Conservation (phyloP, 2,797 vertebrate genomes). For the Chiroxiphia lanceolata region DNA sequence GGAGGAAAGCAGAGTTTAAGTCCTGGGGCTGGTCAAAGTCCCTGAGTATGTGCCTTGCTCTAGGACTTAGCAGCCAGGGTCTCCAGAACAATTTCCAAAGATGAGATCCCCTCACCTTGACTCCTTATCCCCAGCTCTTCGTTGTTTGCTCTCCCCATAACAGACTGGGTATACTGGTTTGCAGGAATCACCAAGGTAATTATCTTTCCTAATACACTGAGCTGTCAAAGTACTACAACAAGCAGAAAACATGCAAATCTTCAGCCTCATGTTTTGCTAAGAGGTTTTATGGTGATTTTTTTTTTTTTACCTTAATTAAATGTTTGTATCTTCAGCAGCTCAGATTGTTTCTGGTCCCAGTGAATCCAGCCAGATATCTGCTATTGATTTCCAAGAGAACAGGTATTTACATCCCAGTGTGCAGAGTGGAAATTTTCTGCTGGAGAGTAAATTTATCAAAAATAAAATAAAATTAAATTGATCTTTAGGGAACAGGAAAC, state of each 20-base stretch:
- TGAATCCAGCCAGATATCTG: not conserved
- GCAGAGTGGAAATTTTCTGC: not conserved
- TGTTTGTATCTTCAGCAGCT: not conserved
- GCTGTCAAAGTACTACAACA: not conserved
- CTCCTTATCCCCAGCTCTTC: not conserved
- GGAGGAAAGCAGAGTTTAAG: not conserved
- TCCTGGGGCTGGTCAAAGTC: not conserved
- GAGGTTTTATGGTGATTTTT: not conserved
- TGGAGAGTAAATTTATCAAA: not conserved
- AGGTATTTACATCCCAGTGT: not conserved
- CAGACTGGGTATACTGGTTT: not conserved
- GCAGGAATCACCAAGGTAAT: not conserved
- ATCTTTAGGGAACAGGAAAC: not conserved
- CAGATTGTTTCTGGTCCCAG: not conserved
- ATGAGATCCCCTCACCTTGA: fast-evolving
- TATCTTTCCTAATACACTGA: not conserved
- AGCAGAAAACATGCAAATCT: not conserved
- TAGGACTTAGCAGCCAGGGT: not conserved
- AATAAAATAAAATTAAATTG: not conserved
- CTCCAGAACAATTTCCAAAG: not conserved
- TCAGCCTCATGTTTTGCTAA: not conserved
- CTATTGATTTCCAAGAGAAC: not conserved
- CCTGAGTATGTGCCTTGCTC: not conserved
- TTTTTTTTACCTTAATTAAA: not conserved
- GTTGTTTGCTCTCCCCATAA: not conserved